Evolutionary conservation across 2,797 vertebrate genomes (phyloP).

Genomic region (Cyprinodon diabolis): DNA sequence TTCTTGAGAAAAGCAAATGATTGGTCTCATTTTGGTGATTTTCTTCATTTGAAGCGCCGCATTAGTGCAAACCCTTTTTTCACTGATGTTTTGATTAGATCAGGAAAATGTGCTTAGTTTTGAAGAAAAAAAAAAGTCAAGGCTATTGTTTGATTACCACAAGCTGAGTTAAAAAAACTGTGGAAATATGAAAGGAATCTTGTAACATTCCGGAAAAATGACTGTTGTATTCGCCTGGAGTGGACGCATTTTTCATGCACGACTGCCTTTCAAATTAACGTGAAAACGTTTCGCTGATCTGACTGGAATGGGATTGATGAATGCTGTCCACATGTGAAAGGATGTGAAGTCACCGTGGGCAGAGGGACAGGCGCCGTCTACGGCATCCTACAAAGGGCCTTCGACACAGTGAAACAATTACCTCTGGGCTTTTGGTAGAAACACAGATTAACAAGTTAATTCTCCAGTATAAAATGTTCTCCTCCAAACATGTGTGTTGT

Average conservation of each 20-base stretch:
- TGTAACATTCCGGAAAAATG: conserved; percentile 41
- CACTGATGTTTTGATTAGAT: conserved; percentile 14
- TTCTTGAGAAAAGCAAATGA: conserved; percentile 20
- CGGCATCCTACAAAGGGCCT: conserved; percentile 51
- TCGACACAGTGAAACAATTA: conserved; percentile 72
- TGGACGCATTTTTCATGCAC: conserved; percentile 14
- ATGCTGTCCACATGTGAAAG: conserved; percentile 39
- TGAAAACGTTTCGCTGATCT: conserved; percentile 13
- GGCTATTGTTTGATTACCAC: conserved; percentile 46
- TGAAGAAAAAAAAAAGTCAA: conserved; percentile 36
- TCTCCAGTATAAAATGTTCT: conserved; percentile 44
- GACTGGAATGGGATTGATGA: conserved; percentile 42
- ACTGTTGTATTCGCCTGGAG: conserved; percentile 28
- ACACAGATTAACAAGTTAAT: conserved; percentile 45
- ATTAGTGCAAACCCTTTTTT: conserved; percentile 24
- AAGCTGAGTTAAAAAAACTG: conserved; percentile 38
- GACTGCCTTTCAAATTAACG: conserved; percentile 6
- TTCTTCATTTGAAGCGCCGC: conserved; percentile 39
- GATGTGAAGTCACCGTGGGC: conserved; percentile 60
- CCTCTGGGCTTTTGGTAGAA: conserved; percentile 44
- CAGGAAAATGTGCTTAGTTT: conserved; percentile 32
- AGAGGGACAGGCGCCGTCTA: conserved; percentile 55
- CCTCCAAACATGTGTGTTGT: conserved; percentile 43
- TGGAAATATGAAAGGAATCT: conserved; percentile 19
- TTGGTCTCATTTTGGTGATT: conserved; percentile 40